Conservation (phyloP, 2,113 vertebrate genomes). For the Pteropus alecto region DNA sequence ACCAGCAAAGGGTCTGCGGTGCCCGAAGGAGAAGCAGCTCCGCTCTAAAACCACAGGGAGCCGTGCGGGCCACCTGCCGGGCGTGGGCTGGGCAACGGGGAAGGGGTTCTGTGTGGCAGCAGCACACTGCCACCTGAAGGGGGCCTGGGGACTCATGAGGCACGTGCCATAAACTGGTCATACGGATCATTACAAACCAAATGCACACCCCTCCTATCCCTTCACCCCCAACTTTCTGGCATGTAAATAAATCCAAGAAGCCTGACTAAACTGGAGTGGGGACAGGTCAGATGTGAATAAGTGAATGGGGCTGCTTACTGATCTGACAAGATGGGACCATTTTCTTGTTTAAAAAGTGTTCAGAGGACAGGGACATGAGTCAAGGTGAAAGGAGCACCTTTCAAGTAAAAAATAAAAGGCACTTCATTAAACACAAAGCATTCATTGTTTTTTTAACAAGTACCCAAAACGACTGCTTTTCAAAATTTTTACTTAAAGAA, state of each 20-base stretch:
- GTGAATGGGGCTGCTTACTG: neutral
- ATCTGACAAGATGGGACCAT: neutral
- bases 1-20: neutral
- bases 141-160: neutral
- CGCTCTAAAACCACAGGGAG: neutral
- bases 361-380: neutral
- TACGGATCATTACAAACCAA: neutral
- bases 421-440: neutral
- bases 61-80: too few relatives aligned
- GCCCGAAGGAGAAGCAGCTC: neutral
- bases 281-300: neutral
- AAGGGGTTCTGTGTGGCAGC: too few relatives aligned
- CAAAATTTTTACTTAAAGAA: neutral
- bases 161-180: neutral
- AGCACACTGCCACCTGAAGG: neutral
- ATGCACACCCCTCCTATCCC: neutral
- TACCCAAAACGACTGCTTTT: neutral
- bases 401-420: neutral
- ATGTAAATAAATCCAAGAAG: neutral
- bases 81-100: too few relatives aligned
- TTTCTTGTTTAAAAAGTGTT: neutral
- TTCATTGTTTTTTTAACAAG: neutral
- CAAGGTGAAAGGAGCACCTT: neutral
- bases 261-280: neutral
- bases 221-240: neutral